These are phyloP conservation scores for Heliconius congener DNA, from an alignment of 1,140 invertebrate genomes.

Conservation along the genomic window DNA sequence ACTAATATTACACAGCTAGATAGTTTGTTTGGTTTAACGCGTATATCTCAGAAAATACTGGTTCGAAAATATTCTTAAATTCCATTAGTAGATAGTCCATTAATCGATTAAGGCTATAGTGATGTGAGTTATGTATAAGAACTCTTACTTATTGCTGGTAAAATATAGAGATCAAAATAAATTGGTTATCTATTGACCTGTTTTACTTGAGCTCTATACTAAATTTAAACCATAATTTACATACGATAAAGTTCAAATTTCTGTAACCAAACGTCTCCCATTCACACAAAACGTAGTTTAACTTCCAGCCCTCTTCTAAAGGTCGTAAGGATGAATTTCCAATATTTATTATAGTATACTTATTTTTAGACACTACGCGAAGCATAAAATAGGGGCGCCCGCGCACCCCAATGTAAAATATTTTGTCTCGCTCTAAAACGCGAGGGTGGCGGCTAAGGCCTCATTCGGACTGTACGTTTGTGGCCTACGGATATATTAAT, in stretches of 20 bases:
- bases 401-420: conserved; percentile 45
- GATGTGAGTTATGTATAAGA: too few species aligned
- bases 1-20: too few species aligned
- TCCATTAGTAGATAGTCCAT: too few species aligned
- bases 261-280: background rate
- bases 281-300: background rate
- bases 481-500: background rate
- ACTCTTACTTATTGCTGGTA: background rate
- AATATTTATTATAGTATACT: background rate
- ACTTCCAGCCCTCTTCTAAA: background rate
- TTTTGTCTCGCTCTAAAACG: conserved; percentile 36
- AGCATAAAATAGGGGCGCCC: conserved; percentile 45
- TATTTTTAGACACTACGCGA: conserved; percentile 38
- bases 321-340: background rate
- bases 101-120: too few species aligned
- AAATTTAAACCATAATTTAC: background rate
- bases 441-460: conserved; percentile 36
- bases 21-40: too few species aligned
- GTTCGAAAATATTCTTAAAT: too few species aligned
- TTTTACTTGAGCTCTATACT: background rate
- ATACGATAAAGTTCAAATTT: background rate
- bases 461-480: background rate
- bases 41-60: too few species aligned
- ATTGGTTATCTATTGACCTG: background rate
- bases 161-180: background rate